These are phyloP conservation scores for Corythaeola cristata DNA, from an alignment of 2,113 vertebrate species.

Conservation along the genomic window DNA sequence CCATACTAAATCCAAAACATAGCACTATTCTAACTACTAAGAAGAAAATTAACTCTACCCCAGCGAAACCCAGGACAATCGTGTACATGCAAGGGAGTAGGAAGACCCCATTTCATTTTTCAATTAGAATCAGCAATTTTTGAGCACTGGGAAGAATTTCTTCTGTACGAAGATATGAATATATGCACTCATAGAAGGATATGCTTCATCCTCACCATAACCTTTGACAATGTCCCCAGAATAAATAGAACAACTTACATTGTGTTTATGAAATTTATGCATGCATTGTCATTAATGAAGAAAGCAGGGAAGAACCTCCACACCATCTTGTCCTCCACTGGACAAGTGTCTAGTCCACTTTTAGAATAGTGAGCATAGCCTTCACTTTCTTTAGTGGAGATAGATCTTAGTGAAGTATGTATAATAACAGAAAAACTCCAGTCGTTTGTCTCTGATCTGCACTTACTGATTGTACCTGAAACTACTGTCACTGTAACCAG, in stretches of 20 bases:
- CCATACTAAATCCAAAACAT: too few species aligned
- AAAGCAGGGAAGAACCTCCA: neutral
- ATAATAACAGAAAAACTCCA: neutral
- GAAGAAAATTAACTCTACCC: too few species aligned
- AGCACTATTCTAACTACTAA: too few species aligned
- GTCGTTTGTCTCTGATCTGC: neutral
- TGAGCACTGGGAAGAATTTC: neutral
- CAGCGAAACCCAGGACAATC: neutral
- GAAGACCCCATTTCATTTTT: neutral
- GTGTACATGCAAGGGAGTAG: neutral
- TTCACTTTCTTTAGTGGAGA: neutral
- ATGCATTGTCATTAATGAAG: neutral
- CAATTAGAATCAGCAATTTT: neutral
- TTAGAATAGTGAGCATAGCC: neutral
- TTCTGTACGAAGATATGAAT: neutral
- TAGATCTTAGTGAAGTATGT: neutral
- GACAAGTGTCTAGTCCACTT: neutral
- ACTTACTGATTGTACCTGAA: neutral
- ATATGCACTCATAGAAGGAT: neutral
- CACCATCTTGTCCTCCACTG: neutral
- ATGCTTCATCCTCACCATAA: neutral
- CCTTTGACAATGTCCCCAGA: neutral
- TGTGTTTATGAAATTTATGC: neutral
- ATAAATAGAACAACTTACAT: neutral
- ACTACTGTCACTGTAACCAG: neutral